These are phyloP conservation scores for Atractosteus spatula DNA, from an alignment of 2,113 vertebrate genomes.

Conservation along the genomic window DNA sequence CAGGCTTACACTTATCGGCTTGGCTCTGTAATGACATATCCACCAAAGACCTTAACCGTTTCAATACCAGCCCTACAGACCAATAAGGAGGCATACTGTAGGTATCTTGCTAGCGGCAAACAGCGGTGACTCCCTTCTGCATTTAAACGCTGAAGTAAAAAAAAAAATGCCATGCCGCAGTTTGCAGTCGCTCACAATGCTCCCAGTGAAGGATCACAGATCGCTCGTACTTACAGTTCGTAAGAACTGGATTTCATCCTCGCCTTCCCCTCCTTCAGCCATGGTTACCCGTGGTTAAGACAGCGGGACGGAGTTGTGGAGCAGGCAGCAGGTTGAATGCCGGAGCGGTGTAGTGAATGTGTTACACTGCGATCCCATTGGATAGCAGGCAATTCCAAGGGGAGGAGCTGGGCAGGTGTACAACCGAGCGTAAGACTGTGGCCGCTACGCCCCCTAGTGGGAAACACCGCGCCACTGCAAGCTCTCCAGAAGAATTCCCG, in stretches of 20 bases:
- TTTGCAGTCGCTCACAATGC: background rate
- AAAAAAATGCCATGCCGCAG: background rate
- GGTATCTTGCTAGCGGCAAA: background rate
- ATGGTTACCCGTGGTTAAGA: conserved; percentile 59
- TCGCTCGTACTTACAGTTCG: conserved; percentile 73
- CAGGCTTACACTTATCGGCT: background rate
- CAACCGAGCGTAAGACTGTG: background rate
- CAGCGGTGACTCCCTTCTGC: background rate
- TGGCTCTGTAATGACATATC: background rate
- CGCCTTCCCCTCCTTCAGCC: conserved; percentile 81
- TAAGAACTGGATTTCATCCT: conserved; percentile 88
- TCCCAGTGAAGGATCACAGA: background rate
- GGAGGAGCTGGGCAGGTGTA: conserved; percentile 50
- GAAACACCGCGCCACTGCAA: too few relatives aligned
- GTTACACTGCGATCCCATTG: conserved; percentile 38
- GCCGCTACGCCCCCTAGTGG: conserved; percentile 32
- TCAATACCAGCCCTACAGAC: background rate
- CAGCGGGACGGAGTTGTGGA: conserved; percentile 22
- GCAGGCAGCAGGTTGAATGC: conserved; percentile 16
- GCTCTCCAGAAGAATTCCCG: too few relatives aligned
- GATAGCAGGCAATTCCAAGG: conserved; percentile 29
- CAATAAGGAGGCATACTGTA: background rate
- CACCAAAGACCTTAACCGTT: background rate
- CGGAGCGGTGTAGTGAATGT: conserved; percentile 24
- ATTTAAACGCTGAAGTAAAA: background rate